A percentile compares a stretch with the other conserved stretches of the same genome.
Conservation (phyloP, 2,797 vertebrate species). For the Poecilia velifera region DNA sequence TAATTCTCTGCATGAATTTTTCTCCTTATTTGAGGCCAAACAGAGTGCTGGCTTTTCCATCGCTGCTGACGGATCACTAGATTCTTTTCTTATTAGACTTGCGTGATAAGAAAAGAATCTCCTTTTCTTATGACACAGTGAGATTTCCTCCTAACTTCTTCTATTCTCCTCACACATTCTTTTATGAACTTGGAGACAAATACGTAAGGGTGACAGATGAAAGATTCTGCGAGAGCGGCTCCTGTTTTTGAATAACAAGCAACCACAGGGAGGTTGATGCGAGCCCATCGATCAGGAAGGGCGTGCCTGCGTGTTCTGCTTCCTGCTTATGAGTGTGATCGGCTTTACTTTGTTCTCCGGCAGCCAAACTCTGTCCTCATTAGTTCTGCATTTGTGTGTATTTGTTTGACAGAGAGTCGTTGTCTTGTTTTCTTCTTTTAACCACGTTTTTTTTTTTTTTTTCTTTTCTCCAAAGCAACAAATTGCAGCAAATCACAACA, state of each 20-base stretch:
- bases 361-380: conserved; percentile 36
- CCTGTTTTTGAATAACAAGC: conserved; percentile 16
- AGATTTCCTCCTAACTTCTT: neutral
- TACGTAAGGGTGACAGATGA: neutral
- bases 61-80: neutral
- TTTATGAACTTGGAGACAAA: neutral
- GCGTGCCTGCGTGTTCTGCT: conserved; percentile 24
- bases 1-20: neutral
- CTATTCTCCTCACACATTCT: neutral
- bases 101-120: neutral
- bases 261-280: conserved; percentile 27
- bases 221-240: conserved; percentile 24
- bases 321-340: conserved; percentile 5
- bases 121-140: neutral
- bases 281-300: conserved; percentile 35
- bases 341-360: conserved; percentile 14
- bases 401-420: conserved; percentile 15
- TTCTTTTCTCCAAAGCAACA: conserved; percentile 12
- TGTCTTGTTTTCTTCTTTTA: conserved; percentile 33
- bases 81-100: neutral
- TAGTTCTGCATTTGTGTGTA: conserved; percentile 7
- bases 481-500: conserved; percentile 9
- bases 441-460: neutral
- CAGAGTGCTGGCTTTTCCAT: neutral
- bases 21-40: neutral